Base-by-base conservation (phyloP, 2,113 vertebrate species). In the Parus major region DNA sequence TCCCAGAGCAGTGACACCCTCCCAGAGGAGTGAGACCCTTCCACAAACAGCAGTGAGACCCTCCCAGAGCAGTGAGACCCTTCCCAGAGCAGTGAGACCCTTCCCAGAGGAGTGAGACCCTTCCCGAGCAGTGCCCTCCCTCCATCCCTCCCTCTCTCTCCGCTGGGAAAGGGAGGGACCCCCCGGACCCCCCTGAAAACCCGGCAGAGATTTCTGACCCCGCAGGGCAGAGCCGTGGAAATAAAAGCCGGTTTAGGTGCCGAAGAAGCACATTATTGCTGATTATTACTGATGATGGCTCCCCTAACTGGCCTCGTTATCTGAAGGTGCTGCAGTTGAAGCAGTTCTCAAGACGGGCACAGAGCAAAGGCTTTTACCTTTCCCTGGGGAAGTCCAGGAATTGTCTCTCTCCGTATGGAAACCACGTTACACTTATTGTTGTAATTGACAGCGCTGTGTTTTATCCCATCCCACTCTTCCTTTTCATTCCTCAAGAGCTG, bases 401-500 rank as follows among this genome's bases (percentile, higher is more conserved):
- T 76, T 87, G 87, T 75, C 46, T 64, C 29, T 53, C 35, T 4
- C 0, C 28, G 7, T 18, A 3, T 22, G 85, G 66, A 73, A 92
- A 50, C 47, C 35, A 9, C 53, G 3, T 28, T 20, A 27, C 65
- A 47, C 29, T 28, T 24, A 16, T 7, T 5, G 23, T 41, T 44
- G 41, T 7, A 29, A 80, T 61, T 69, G 41, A 11, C n/a, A 33
- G n/a, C 0, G 0, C 59, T 53, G 1, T 6, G 3, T 46, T 94
- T 79, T 69, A 79, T 77, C 13, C 15, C 24, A 11, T 1, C 5
- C 17, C 7, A 4, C 10, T 29, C 20, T 14, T 36, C 10, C 8
- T 36, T 39, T 56, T 29, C n/a, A 11, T 53, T 79, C 29, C 39
- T 70, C 24, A 52, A 44, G 28, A 44, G 27, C 35, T 56, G 29